Evolutionary conservation across 2,797 vertebrate genomes (phyloP), one percentile per base, ranked within the genome.

Genomic region (Notolabrus celidotus): DNA sequence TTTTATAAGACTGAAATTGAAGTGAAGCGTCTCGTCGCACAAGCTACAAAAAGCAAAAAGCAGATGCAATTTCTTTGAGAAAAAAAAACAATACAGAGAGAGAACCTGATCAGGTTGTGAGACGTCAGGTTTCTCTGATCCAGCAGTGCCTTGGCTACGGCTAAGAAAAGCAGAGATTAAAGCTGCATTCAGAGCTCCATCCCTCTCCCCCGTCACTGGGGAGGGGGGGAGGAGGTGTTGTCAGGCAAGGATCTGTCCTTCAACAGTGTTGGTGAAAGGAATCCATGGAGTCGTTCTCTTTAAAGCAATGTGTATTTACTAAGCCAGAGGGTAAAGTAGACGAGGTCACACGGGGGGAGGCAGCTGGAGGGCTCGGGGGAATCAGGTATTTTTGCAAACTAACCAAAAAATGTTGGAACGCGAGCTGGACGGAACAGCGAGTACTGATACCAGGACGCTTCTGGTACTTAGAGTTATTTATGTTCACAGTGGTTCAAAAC

Each of bases 231-330:
- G 77, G 74, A 54, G 64, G 71, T 42, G 81, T 63, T 73, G 90
- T 71, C 83, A 88, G 79, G 78, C 74, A 11, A 80, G 61, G 77
- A 87, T 85, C 79, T 67, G 34, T 86, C 85, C 83, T 82, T 80
- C 76, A 87, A 91, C 93, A 62, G 95, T 93, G 91, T 92, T 96
- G 96, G 96, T 95, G 96, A 97, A 96, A 98, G 96, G 95, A 94
- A 94, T 91, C 81, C 80, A 78, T 94, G 92, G 75, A 92, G 80
- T 86, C 80, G 55, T 91, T 87, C 77, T 88, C 34, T 88, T 80
- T 47, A 83, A 78, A 88, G 82, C 76, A 83, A 68, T 85, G 82
- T 93, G 80, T 86, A 79, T 83, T 74, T 81, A 79, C 73, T 67
- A 43, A 86, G 89, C 87, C 86, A 86, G 88, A 87, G 84, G 82